These are phyloP conservation scores for Protobothrops mucrosquamatus DNA, from an alignment of 2,113 vertebrate genomes.

Conservation along the genomic window DNA sequence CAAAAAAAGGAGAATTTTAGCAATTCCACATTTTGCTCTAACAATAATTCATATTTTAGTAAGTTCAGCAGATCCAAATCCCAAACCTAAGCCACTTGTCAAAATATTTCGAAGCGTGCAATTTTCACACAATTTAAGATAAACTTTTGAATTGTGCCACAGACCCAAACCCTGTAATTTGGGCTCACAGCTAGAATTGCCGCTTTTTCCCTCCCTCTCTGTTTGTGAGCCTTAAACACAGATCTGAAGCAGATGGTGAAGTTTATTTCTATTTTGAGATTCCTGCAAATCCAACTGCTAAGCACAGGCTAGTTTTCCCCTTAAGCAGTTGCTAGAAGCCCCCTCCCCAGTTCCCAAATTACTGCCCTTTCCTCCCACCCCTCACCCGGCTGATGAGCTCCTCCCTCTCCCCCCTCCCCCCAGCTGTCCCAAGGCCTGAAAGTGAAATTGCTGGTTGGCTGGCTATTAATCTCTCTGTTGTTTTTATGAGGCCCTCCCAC, in stretches of 20 bases:
- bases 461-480: conserved; percentile 25
- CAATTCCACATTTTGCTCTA: not conserved
- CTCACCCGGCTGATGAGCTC: not conserved
- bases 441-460: not conserved
- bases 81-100: not conserved
- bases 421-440: not conserved
- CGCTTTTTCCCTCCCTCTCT: not conserved
- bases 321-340: not conserved
- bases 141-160: not conserved
- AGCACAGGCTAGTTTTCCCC: not conserved
- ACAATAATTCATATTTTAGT: not conserved
- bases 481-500: conserved; percentile 9
- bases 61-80: not conserved
- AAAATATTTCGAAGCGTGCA: not conserved
- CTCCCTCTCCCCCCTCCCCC: not conserved
- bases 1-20: not conserved
- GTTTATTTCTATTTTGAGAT: not conserved
- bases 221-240: not conserved
- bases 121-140: not conserved
- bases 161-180: not conserved
- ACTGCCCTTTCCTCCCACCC: not conserved
- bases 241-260: not conserved
- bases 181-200: not conserved
- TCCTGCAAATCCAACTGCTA: not conserved
- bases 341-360: not conserved